A percentile compares a stretch with the other conserved stretches of the same genome.
Conservation (phyloP, 1,140 invertebrate species). For the Solenopsis fugax region DNA sequence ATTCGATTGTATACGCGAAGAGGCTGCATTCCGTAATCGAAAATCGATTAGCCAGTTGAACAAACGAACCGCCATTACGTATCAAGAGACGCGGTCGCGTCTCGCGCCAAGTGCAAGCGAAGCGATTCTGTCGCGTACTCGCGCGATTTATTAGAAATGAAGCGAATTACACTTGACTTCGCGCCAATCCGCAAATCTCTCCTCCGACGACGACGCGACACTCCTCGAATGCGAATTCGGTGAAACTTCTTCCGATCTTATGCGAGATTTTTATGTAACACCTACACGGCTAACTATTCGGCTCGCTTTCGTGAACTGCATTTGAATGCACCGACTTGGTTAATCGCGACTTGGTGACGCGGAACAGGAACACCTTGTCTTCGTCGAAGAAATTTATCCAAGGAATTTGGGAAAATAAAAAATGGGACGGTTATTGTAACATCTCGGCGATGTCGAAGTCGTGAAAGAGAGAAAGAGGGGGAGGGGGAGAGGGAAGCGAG, state of each 20-base stretch:
- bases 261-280: slow-evolving; percentile 23
- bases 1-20: no score
- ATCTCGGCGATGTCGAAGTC: background rate
- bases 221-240: slow-evolving; percentile 4
- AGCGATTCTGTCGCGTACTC: no score
- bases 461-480: background rate
- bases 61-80: background rate
- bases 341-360: background rate
- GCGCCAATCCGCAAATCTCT: background rate
- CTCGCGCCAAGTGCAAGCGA: no score
- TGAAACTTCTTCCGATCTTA: slow-evolving; percentile 24
- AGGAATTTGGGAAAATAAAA: background rate
- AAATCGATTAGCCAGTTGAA: background rate
- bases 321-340: background rate
- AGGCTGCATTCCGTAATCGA: background rate
- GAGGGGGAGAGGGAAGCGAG: background rate
- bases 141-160: background rate
- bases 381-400: background rate
- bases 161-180: background rate
- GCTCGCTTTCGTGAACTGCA: background rate
- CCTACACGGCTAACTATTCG: slow-evolving; percentile 3
- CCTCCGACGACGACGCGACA: background rate
- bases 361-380: background rate
- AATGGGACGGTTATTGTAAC: background rate
- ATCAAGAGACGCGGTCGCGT: no score